These are phyloP conservation scores for Graptemys geographica DNA, from an alignment of 2,797 vertebrate genomes.

Conservation along the genomic window DNA sequence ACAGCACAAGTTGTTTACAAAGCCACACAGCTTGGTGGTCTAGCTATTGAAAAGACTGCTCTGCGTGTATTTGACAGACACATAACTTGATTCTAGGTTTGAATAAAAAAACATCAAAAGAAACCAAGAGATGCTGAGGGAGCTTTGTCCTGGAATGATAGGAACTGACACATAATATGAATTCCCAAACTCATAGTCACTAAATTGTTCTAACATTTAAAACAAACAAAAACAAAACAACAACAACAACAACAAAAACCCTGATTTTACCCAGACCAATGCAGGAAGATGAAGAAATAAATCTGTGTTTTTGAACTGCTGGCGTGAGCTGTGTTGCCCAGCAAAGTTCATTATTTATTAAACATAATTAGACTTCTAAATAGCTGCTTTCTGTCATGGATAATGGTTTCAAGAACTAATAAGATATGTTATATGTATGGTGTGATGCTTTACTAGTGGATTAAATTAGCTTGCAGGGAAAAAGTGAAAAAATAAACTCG, in stretches of 20 bases:
- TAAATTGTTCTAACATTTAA: background rate
- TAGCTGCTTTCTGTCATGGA: background rate
- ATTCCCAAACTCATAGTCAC: background rate
- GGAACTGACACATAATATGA: background rate
- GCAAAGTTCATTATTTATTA: background rate
- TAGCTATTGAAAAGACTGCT: background rate
- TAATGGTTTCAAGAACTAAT: background rate
- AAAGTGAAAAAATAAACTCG: background rate
- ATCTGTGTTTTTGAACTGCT: background rate
- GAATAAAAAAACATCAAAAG: conserved; percentile 16
- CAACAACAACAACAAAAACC: too few species aligned
- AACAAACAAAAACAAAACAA: too few species aligned
- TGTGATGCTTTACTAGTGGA: background rate
- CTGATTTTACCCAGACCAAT: background rate
- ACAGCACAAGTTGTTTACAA: conserved; percentile 11
- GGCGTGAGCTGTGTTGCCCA: background rate
- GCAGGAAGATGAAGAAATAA: background rate
- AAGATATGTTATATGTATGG: background rate
- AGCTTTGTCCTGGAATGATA: background rate
- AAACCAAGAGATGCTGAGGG: background rate
- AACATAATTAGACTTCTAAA: background rate
- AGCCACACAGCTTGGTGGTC: background rate
- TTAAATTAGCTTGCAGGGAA: background rate
- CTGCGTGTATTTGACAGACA: background rate
- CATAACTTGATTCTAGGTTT: conserved; percentile 11